Base-by-base conservation (phyloP, 1,140 invertebrate genomes). In the Himalopsyche phryganea region DNA sequence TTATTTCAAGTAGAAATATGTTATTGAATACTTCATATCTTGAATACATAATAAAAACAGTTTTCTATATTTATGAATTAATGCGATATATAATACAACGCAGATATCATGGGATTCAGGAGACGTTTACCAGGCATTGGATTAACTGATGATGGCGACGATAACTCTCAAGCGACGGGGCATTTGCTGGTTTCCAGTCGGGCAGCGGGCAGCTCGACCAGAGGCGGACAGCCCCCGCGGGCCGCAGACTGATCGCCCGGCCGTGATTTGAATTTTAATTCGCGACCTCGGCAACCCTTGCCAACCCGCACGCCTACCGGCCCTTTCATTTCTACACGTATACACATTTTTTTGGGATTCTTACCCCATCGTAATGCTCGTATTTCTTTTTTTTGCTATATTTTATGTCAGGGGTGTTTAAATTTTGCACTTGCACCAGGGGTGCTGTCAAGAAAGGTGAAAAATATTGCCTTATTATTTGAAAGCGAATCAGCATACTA, bases 211-310 rank as follows among this genome's bases (percentile, higher is more conserved):
- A 50, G 47, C 33, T 50, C 13, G 59, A 15, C 51, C 51, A 38
- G 23, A 38, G 53, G 20, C 53, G 20, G 53, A 35, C 18, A 33
- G 44, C 44, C 40, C 9, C 48, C 49, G 49, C 42, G 9, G 19
- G 41, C 52, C 50, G 45, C 60, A 28, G 54, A 61, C 60, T 61
- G 60, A 61, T 61, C 53, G 60, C 53, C 41, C 15, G 23, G n/a
- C 32, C 60, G 60, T 61, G 60, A 61, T 61, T 51, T 42, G 60
- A 57, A 58, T 61, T 57, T 58, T 58, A 61, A 61, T 51, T 51
- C 53, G 19, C 15, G 33, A 38, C 32, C 23, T 28, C 23, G 23
- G 4, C 23, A 45, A 10, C 55, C 55, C 47, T 50, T 20, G 15
- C 23, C 23, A 28, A 50, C 60, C 54, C 54, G 36, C n/a, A n/a